Evolutionary conservation across 2,888 invertebrate genomes (phyloP), one percentile per base, ranked within the genome.

Genomic region (Scaptomyza flava): DNA sequence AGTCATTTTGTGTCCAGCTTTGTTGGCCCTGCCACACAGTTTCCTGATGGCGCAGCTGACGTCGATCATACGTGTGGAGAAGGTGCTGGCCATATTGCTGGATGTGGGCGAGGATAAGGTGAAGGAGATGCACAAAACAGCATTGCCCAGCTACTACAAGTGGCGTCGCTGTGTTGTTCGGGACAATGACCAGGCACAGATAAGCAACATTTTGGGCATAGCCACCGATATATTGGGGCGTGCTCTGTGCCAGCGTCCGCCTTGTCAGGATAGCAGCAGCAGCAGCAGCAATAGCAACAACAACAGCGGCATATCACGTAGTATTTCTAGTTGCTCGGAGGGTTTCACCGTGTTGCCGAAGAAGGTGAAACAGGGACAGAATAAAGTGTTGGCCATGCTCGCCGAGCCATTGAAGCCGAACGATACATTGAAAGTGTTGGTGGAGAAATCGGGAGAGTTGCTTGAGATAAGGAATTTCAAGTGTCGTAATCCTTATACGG

Each of bases 151-250:
- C 47, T 96, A 96, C 89, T 94, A 95, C 64, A 95, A 95, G 85
- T 97, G 97, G 97, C 94, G 95, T 66, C 95, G 96, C 90, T 95
- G 96, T 93, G 94, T 93, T 46, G 95, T 96, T 17, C 95, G 95
- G 51, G 96, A 97, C 89, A 96, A 96, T 89, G 97, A 97, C 91
- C 96, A 96, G 56, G 95, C 95, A 0, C 96, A 96, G 89, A 96
- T 97, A 36, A 96, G 96, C 72, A 96, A 96, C 69, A 96, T 97
- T 87, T 93, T 97, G n/a, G 95, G 95, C 0, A 95, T 96, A 7
- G 96, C 97, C 0, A 96, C 96, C 71, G 95, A 95, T 23, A 96
- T 96, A 70, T 93, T 97, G 31, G 94, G 96, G 12, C 84, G 92
- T 90, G 94, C 92, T 82, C 93, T 91, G 38, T 92, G 93, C 92